phyloP scores from a whole-genome alignment of 2,113 vertebrate species.

The Phocoena phocoena region DNA sequence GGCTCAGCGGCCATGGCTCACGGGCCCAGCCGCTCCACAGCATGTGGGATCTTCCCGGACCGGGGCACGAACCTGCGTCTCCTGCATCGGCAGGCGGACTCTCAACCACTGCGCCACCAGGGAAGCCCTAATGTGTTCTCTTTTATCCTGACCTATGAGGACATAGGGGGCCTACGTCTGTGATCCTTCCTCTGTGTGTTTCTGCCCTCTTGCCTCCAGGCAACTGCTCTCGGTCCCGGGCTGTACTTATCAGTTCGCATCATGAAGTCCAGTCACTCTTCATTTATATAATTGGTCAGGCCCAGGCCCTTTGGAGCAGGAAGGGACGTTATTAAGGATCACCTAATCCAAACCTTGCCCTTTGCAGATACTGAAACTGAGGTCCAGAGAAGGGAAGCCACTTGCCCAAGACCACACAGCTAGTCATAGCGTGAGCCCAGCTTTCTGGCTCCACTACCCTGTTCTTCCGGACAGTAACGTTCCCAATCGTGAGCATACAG shows the following conservation, averaged over 20 bases:
- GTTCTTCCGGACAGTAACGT: not conserved
- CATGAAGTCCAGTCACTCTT: not conserved
- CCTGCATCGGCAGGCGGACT: no score
- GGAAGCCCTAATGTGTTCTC: not conserved
- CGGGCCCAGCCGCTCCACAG: accelerated
- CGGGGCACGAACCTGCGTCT: no score
- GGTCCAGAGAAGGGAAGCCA: not conserved
- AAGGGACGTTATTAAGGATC: not conserved
- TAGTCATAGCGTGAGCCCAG: not conserved
- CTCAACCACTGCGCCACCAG: no score
- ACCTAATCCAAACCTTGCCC: not conserved
- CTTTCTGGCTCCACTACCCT: not conserved
- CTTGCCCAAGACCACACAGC: not conserved
- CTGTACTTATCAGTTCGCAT: not conserved
- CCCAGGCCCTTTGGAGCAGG: not conserved
- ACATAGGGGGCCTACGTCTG: accelerated
- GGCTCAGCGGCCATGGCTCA: no score
- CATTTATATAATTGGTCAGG: not conserved
- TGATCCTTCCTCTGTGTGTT: not conserved
- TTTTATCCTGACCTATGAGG: not conserved
- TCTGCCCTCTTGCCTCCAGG: not conserved
- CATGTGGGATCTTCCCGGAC: no score
- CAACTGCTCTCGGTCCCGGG: not conserved
- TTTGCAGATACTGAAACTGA: not conserved
- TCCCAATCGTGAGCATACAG: not conserved